Base-by-base conservation (phyloP, 2,888 invertebrate species). In the Xiphydria camelus region DNA sequence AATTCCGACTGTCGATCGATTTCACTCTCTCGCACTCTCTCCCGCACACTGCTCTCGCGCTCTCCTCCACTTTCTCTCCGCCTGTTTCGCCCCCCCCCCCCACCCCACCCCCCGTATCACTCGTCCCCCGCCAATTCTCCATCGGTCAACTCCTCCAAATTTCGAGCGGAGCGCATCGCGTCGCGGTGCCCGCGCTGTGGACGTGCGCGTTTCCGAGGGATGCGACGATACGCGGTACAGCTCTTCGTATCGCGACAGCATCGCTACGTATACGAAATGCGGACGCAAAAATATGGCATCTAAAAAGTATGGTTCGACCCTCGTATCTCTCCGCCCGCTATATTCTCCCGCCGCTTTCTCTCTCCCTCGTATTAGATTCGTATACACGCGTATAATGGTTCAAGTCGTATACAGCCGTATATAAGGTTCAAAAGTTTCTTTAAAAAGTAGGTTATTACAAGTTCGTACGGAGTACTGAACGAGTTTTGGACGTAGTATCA, bases 351-450 rank as follows among this genome's bases (percentile, higher is more conserved):
- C n/a, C n/a, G n/a, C n/a, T n/a, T n/a, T n/a, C 12, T 31, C 9
- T 12, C 6, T 29, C 15, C 9, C 3, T 4, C 4, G n/a, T 21
- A 20, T 18, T 7, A 12, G 22, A 31, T 41, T 65, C 66, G 64
- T 65, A 66, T 63, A 66, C 66, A 62, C 52, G 41, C 49, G 53
- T 62, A 48, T 23, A 59, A 33, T 43, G 31, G 9, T 15, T 34
- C 38, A 21, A 38, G n/a, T 68, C 68, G 68, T 68, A 68, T 68
- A 68, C 67, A 57, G 39, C 50, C 44, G 37, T 41, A 34, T 41
- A 42, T 53, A 49, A 50, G n/a, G n/a, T n/a, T n/a, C n/a, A n/a
- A n/a, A n/a, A n/a, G n/a, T 41, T 41, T 15, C 22, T 41, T 12
- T 9, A 5, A 33, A 18, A 19, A 22, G 15, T 41, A 2, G 7